A percentile compares a stretch with the other conserved stretches of the same genome.
These are phyloP conservation scores for Xestia xanthographa DNA, from an alignment of 2,888 invertebrate genomes.

Conservation along the genomic window DNA sequence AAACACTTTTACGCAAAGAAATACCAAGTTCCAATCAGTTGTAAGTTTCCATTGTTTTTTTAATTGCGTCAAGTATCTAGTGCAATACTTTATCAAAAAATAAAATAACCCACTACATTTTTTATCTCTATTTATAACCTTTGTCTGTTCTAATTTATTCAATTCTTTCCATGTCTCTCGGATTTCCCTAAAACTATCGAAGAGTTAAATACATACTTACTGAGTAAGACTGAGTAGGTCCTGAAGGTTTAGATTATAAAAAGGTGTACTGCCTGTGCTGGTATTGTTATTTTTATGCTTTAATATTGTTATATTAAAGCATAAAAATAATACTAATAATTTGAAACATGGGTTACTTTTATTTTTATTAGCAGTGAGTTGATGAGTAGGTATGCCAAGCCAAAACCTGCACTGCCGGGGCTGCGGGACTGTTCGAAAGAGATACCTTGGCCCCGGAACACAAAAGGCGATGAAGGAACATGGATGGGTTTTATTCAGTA, in stretches of 20 bases:
- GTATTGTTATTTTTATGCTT: no score
- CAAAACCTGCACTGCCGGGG: not conserved
- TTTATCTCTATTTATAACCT: conserved; percentile 38
- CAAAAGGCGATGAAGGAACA: no score
- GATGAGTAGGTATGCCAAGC: no score
- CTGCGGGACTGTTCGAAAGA: no score
- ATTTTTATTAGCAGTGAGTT: not conserved
- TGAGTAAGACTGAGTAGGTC: not conserved
- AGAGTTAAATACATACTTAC: not conserved
- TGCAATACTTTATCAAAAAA: conserved; percentile 29
- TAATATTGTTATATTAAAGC: no score
- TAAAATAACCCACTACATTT: conserved; percentile 4
- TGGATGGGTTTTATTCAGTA: no score
- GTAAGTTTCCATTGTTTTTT: conserved; percentile 49
- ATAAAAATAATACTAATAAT: not conserved
- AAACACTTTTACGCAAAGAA: conserved; percentile 12
- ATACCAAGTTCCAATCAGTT: conserved; percentile 6
- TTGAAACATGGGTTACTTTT: not conserved
- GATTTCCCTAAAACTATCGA: not conserved
- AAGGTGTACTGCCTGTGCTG: not conserved
- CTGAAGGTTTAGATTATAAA: not conserved
- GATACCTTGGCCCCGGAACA: no score
- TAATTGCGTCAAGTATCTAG: conserved; percentile 3
- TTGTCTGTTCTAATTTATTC: not conserved
- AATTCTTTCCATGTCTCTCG: not conserved